Evolutionary conservation across 2,797 vertebrate species (phyloP), one percentile per base, ranked within the genome.

Genomic region (Liasis olivaceus): DNA sequence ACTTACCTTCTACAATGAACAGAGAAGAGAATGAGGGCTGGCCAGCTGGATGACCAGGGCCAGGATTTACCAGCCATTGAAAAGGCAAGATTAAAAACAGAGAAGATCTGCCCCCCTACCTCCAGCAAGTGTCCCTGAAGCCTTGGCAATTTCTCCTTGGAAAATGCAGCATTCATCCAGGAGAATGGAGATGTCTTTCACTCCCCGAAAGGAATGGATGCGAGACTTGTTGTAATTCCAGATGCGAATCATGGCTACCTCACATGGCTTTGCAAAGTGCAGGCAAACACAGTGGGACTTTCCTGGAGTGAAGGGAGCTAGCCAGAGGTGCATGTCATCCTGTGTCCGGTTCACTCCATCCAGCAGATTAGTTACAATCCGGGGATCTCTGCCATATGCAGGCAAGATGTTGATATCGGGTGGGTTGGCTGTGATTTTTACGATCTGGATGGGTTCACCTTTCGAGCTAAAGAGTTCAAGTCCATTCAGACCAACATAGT

Each of bases 191-290:
- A 99, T 97, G 94, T 99, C 99, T 97, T 98, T 98, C 91, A 98
- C 98, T 0, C 99, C 99, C 2, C 99, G 97, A 96, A 99, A 99
- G 9, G 99, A 99, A 96, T 99, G 99, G 87, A 99, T 99, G 54
- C 99, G 98, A 0, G 99, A 99, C 95, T 99, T 99, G 96, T 99
- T 99, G 96, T 99, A 99, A 97, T 99, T 99, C 99, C 99, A 99
- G 92, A 99, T 97, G 11, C 99, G 98, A 94, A 99, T 98, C 98
- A 99, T 99, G 85, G 99, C 99, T 0, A 99, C 97, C 66, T 98
- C 98, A 95, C 98, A 98, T 13, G 97, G 96, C 28, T 95, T 95
- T n/a, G 93, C 96, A 59, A 99, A 99, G 95, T 99, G 98, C 91
- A 99, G 94, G 85, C 97, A 98, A 95, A 99, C 95, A 28, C 98